Conservation (phyloP, 2,888 invertebrate species). For the Ormia ochracea region DNA sequence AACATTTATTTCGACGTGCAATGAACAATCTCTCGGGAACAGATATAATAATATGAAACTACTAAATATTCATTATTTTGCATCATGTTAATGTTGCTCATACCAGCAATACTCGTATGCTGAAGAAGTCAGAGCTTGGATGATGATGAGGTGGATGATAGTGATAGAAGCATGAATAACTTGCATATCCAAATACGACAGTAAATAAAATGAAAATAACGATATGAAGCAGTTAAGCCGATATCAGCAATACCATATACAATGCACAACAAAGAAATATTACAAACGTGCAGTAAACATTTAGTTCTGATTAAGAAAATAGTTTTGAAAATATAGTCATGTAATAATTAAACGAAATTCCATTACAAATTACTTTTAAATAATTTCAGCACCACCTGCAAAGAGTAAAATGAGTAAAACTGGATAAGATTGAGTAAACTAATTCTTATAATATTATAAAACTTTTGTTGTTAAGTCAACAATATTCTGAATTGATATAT, state of each 20-base stretch:
- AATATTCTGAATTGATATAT: too few species aligned
- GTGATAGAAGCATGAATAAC: conserved; percentile 57
- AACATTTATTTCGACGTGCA: conserved; percentile 54
- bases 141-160: conserved; percentile 36
- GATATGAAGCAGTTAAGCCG: not conserved
- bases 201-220: not conserved
- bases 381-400: too few species aligned
- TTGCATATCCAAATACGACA: conserved; percentile 23
- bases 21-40: conserved; percentile 1
- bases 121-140: conserved; percentile 1
- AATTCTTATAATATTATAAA: too few species aligned
- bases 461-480: too few species aligned
- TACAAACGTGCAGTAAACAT: too few species aligned
- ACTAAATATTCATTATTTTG: not conserved
- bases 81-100: conserved; percentile 29
- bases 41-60: not conserved
- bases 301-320: too few species aligned
- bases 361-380: too few species aligned
- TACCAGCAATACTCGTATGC: not conserved
- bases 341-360: too few species aligned
- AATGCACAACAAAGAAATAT: not conserved
- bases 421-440: too few species aligned
- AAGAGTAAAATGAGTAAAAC: too few species aligned
- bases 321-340: too few species aligned
- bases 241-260: not conserved